These are phyloP conservation scores for Atractosteus spatula DNA, from an alignment of 2,113 vertebrate genomes.

Conservation along the genomic window DNA sequence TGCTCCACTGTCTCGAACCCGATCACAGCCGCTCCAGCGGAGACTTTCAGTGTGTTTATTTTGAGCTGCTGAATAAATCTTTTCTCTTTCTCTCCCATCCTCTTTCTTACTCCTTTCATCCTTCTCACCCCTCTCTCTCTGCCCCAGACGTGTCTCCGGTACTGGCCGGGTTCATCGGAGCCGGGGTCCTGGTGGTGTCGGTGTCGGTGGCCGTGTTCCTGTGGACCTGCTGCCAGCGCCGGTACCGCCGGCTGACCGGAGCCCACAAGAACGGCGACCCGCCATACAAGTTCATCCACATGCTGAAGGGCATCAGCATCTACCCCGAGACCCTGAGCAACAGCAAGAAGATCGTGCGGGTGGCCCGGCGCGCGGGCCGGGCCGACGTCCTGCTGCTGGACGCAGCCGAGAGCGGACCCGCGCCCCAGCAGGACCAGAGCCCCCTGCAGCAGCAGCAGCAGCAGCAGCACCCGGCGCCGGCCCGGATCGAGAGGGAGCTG, in stretches of 20 bases:
- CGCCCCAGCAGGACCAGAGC: conserved; percentile 50
- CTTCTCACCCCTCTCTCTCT: background rate
- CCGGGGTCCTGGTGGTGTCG: conserved; percentile 82
- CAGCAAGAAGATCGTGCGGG: conserved; percentile 82
- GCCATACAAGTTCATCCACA: conserved; percentile 95
- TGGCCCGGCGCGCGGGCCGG: conserved; percentile 40
- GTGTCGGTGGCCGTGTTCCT: conserved; percentile 83
- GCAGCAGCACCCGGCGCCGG: conserved; percentile 32
- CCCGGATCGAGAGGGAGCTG: conserved; percentile 66
- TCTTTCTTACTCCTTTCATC: background rate
- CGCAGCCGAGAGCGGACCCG: conserved; percentile 64
- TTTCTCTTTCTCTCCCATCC: background rate
- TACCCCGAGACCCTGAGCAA: conserved; percentile 90
- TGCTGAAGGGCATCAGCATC: conserved; percentile 97
- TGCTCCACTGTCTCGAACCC: too few relatives aligned
- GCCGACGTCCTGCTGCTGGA: conserved; percentile 61
- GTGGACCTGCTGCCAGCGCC: conserved; percentile 92
- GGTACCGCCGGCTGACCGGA: conserved; percentile 74
- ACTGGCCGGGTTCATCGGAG: conserved; percentile 88
- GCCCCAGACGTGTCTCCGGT: conserved; percentile 88
- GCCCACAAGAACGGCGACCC: conserved; percentile 72
- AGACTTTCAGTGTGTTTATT: too few relatives aligned
- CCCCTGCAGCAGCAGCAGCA: conserved; percentile 33
- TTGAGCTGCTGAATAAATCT: too few relatives aligned
- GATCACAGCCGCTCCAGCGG: too few relatives aligned